These are phyloP conservation scores for Pollenia griseotomentosa DNA, from an alignment of 2,888 invertebrate genomes.

Conservation along the genomic window DNA sequence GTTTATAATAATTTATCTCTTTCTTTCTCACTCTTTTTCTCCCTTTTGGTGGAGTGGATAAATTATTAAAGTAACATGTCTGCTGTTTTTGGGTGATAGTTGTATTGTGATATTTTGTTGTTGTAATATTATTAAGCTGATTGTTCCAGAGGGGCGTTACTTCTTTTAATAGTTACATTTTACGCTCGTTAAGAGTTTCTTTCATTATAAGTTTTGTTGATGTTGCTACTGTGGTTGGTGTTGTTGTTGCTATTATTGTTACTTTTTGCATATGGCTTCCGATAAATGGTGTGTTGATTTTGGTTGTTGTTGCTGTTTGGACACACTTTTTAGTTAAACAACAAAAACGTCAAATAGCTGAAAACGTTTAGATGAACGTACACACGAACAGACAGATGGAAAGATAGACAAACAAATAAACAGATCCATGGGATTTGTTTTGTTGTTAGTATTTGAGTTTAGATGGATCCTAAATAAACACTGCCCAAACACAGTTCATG, in stretches of 20 bases:
- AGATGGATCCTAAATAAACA: slow-evolving; percentile 66
- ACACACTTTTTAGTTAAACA: slow-evolving; percentile 54
- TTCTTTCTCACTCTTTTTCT: not conserved
- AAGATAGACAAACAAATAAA: slow-evolving; percentile 20
- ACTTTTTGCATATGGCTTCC: slow-evolving; percentile 73
- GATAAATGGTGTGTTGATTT: slow-evolving; percentile 61
- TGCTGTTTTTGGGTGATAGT: slow-evolving; percentile 4
- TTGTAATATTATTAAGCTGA: not conserved
- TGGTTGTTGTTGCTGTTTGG: slow-evolving; percentile 44
- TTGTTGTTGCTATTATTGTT: slow-evolving; percentile 54
- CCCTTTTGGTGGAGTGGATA: not conserved
- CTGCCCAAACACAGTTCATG: slow-evolving; percentile 52
- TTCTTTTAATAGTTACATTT: slow-evolving; percentile 69
- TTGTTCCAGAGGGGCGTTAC: slow-evolving; percentile 66
- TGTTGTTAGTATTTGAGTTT: slow-evolving; percentile 38
- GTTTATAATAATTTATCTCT: not conserved
- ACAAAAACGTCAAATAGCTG: slow-evolving; percentile 21
- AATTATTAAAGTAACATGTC: slow-evolving; percentile 57
- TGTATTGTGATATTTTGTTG: slow-evolving; percentile 1
- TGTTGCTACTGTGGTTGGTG: not conserved
- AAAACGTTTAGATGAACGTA: slow-evolving; percentile 19
- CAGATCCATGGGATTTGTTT: slow-evolving; percentile 5
- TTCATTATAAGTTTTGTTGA: not conserved
- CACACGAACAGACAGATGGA: slow-evolving; percentile 12
- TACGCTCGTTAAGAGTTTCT: slow-evolving; percentile 62